Base-by-base conservation (phyloP, 2,888 invertebrate genomes). In the Eupithecia pulchellata region DNA sequence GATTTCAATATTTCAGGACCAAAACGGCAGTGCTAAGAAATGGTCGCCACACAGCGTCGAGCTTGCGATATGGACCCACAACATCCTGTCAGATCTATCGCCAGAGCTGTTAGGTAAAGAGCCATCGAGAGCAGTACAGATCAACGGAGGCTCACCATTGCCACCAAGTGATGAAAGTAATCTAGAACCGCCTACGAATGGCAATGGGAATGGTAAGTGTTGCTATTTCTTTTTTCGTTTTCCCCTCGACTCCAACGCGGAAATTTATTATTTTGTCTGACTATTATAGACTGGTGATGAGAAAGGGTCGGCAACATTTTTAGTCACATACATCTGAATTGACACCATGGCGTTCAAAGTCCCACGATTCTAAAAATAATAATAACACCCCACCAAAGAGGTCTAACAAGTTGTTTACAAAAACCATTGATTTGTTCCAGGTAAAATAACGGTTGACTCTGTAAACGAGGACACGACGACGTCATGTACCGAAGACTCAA, bases 1-100 rank as follows among this genome's bases (percentile, higher is more conserved):
- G 2, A n/a, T 17, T n/a, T 5, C 0, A 32, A 9, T 29, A 14
- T 80, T 74, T 25, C 76, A 94, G 93, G 94, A 94, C 85, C 91
- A 91, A 90, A 94, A 95, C 82, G 94, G 95, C 77, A 93, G 95
- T 73, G 95, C 89, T 79, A 95, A 95, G 77, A 95, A 95, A 82
- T 97, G 96, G 96, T 96, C 96, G 14, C 96, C 97, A 47, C 97
- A 96, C 91, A 96, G 96, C 94, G 98, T 99, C 69, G 99, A 99
- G 91, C 91, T 99, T 84, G 97, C 98, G 60, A 90, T 99, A 82
- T 99, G 99, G 99, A 97, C 99, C 70, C 98, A 98, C 91, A 97
- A 97, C 88, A 96, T 98, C 70, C 96, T 98, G 77, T 96, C 97
- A 74, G 98, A 98, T 83, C 89, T 97, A 81, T 97, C 97, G 89